These are phyloP conservation scores for Eriosoma lanigerum DNA, from an alignment of 1,140 invertebrate genomes.

Conservation along the genomic window DNA sequence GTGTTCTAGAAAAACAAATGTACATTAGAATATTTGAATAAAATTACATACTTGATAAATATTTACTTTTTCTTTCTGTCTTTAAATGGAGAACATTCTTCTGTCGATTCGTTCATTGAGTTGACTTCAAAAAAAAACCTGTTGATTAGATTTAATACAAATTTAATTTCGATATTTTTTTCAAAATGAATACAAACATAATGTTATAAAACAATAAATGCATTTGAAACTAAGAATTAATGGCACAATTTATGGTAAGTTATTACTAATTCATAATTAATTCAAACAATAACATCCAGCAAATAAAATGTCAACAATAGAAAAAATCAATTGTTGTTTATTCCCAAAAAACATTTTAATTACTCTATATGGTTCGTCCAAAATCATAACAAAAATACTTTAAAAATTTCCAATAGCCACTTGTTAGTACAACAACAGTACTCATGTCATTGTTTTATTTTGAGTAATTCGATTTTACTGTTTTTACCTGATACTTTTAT, in stretches of 20 bases:
- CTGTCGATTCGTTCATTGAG: conserved; percentile 41
- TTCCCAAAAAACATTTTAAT: not conserved
- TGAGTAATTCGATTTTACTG: not conserved
- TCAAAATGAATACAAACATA: not conserved
- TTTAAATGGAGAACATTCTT: conserved; percentile 51
- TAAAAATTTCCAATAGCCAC: not conserved
- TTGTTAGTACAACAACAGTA: not conserved
- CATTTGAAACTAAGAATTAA: not conserved
- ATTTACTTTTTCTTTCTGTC: conserved; percentile 47
- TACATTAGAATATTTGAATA: no score
- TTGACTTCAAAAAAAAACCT: conserved; percentile 25
- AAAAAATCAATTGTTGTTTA: not conserved
- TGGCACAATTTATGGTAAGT: conserved; percentile 9
- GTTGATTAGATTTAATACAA: not conserved
- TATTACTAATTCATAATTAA: not conserved
- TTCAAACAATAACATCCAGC: not conserved
- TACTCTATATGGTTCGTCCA: not conserved
- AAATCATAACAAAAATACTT: not conserved
- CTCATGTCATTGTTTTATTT: not conserved
- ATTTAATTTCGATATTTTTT: not conserved
- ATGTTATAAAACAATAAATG: no score
- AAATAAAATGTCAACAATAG: no score
- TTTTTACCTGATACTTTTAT: conserved; percentile 31
- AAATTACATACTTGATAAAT: not conserved
- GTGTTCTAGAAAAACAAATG: conserved; percentile 12